Evolutionary conservation across 2,113 vertebrate genomes (phyloP).

Genomic region (Tenebrosternarchus preto): DNA sequence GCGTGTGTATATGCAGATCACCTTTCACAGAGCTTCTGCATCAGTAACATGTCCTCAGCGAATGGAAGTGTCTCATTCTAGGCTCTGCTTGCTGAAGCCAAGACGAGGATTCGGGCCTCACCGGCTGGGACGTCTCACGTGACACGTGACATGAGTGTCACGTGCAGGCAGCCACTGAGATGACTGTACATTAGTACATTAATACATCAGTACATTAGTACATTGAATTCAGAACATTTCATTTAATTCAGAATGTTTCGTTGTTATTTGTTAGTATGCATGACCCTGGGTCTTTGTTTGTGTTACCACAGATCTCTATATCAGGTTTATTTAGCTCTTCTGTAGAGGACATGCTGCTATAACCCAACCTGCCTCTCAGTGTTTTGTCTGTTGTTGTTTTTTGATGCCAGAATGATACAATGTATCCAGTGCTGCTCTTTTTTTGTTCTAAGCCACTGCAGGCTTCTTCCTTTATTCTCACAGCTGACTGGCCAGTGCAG

Average conservation of each 20-base stretch:
- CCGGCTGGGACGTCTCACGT: conserved; percentile 20
- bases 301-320: no score
- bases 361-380: no score
- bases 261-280: no score
- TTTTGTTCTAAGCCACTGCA: not conserved
- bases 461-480: not conserved
- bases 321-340: no score
- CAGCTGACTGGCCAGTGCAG: not conserved
- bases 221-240: not conserved
- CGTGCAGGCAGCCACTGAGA: not conserved
- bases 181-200: not conserved
- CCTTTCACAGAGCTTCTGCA: conserved; percentile 47
- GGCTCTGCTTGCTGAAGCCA: conserved; percentile 12
- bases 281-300: no score
- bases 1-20: conserved; percentile 28
- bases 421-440: not conserved
- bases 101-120: conserved; percentile 18
- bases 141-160: conserved; percentile 43
- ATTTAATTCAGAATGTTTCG: no score
- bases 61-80: conserved; percentile 18
- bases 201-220: no score
- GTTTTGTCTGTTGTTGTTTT: no score
- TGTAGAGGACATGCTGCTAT: no score
- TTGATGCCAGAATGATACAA: no score
- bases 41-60: conserved; percentile 43